Evolutionary conservation across 2,113 vertebrate species (phyloP), one percentile per base, ranked within the genome.

Genomic region (Motacilla tschutschensis): DNA sequence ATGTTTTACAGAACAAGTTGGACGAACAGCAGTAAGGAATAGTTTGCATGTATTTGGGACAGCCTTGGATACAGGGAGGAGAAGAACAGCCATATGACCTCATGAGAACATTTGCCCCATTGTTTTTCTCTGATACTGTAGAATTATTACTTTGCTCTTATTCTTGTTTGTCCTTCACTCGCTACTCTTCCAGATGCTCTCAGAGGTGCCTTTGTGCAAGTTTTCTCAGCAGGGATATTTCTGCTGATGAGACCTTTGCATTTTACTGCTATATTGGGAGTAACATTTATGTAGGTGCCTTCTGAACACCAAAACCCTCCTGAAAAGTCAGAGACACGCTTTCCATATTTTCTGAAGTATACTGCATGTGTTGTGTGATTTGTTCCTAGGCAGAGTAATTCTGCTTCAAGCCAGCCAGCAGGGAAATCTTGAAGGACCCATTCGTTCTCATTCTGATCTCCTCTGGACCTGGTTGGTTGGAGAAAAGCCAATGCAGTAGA

Each of bases 91-190:
- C 2, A 4, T 0, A 0, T 79, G 44, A 91, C 17, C 33, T 78
- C 33, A 41, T 22, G 9, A 71, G 8, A 33, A 44, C 6, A 10
- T 74, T 74, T 64, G 6, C 5, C 16, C 6, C 0, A 0, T n/a
- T 64, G 9, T 70, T 91, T 77, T 74, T 77, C 24, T 54, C 40
- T 74, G 33, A 17, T 63, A 33, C 2, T 20, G 10, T 59, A 35
- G 15, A 70, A 29, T 9, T 41, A 55, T 33, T 36, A 19, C 21
- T 70, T 51, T 58, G 22, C 13, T 70, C 16, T 15, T 85, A 4
- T 24, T 76, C 33, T 58, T 77, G 25, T 79, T 84, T 87, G 16
- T 60, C 43, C 29, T 54, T 69, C 22, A 83, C 31, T 87, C 83
- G 24, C 47, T 62, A 10, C 19, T 14, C 9, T 83, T 28, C 5